Evolutionary conservation across 2,888 invertebrate genomes (phyloP), one percentile per base, ranked within the genome.

Genomic region (Metopia argyrocephala): DNA sequence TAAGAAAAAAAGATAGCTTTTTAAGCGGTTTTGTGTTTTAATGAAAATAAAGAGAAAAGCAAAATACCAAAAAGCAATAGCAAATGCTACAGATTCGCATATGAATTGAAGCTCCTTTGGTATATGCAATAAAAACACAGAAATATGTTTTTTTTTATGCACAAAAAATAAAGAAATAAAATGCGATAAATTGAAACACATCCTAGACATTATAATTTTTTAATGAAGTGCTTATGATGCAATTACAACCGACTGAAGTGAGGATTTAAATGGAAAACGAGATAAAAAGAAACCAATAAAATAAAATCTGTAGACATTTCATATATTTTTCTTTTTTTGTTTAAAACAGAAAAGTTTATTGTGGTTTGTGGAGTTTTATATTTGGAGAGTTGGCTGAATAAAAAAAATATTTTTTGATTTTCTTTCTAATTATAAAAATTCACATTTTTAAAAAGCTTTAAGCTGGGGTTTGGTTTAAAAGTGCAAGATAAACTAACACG

Each of bases 201-300:
- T 76, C 68, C 74, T 84, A 87, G 85, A 87, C 85, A 86, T 88
- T 87, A 85, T 86, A 87, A 87, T 88, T 86, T 84, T 84, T 88
- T 88, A 87, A 87, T 88, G 85, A 88, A 88, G 88, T 88, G 87
- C 87, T 88, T 88, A 87, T 85, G 83, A 85, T 85, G 87, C 87
- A 86, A 87, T 87, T 84, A 78, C 78, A 76, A 68, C 61, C 64
- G 79, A 76, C 65, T 76, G 64, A 79, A 75, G 76, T 83, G 78
- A 15, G 85, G 83, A 78, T 82, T 79, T 61, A 65, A 57, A 69
- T 76, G 5, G 1, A 18, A 20, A 27, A 52, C 3, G 25, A 46
- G 61, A 20, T 21, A 54, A 75, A 52, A 18, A 56, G 62, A 62
- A 76, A 76, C 56, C 9, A 31, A 38, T 38, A 69, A 69, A 56